These are phyloP conservation scores for Spinus olivaceus DNA, from an alignment of 2,797 vertebrate species.

Conservation along the genomic window DNA sequence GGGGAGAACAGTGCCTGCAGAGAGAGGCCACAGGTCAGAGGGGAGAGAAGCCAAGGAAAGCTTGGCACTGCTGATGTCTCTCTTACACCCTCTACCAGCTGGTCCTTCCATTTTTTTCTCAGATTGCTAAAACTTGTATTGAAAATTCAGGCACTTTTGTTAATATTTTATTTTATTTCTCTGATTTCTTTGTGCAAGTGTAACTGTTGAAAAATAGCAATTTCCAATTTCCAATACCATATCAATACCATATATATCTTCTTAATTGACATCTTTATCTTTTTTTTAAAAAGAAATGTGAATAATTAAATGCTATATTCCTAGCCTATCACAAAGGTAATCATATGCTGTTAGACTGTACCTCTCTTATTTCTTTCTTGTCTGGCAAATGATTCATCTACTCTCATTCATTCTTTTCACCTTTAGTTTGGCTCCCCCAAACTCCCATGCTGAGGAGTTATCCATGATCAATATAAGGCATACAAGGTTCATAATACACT, in stretches of 20 bases:
- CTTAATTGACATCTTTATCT: not conserved
- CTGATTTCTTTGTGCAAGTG: not conserved
- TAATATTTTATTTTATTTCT: not conserved
- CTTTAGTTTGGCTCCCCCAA: not conserved
- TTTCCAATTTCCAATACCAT: not conserved
- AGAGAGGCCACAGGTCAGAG: not conserved
- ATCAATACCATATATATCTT: not conserved
- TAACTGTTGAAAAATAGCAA: not conserved
- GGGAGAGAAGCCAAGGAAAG: not conserved
- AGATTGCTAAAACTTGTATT: not conserved
- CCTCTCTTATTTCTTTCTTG: not conserved
- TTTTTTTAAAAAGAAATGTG: not conserved
- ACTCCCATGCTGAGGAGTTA: not conserved
- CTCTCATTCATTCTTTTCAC: not conserved
- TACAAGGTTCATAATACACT: not conserved
- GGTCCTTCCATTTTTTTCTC: not conserved
- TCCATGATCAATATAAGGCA: not conserved
- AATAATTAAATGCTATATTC: not conserved
- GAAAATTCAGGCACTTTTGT: not conserved
- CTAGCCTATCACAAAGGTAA: not conserved
- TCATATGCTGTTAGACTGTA: not conserved
- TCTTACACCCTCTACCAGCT: not conserved
- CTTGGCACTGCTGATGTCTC: not conserved
- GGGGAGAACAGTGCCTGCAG: not conserved
- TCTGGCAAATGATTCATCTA: not conserved